A percentile compares a stretch with the other conserved stretches of the same genome.
phyloP scores from a whole-genome alignment of 2,113 vertebrate species.

The Erythrocebus patas region DNA sequence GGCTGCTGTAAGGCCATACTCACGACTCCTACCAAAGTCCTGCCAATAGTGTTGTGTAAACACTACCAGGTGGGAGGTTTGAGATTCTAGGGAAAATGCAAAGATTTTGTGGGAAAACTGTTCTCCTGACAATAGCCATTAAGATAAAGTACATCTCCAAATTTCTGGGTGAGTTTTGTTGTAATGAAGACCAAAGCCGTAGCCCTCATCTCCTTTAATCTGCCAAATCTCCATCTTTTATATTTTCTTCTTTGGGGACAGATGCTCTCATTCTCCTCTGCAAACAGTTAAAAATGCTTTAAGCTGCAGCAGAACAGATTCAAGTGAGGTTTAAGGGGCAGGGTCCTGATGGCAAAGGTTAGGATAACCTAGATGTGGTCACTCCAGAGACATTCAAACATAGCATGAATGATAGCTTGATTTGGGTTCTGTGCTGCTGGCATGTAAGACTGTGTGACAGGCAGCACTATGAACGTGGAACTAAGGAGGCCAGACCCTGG shows the following conservation, averaged over 20 bases:
- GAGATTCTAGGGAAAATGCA: neutral
- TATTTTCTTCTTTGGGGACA: neutral
- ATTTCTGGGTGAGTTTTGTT: constrained; percentile 30
- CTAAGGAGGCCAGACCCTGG: neutral
- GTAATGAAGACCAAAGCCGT: neutral
- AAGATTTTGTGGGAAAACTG: neutral
- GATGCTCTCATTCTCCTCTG: neutral
- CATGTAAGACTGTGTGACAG: rapidly evolving
- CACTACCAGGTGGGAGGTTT: neutral
- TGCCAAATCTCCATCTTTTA: neutral
- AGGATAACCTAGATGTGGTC: neutral
- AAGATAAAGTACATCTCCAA: neutral
- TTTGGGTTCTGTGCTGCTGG: neutral
- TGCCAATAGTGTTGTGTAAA: neutral
- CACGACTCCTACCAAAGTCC: neutral
- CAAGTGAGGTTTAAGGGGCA: neutral
- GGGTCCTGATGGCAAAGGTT: neutral
- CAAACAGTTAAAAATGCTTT: neutral
- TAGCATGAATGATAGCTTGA: neutral
- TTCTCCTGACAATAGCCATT: neutral
- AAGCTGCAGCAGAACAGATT: neutral
- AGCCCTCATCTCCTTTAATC: neutral
- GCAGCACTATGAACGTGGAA: neutral
- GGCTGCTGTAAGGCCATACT: neutral
- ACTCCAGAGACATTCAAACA: neutral